These are phyloP conservation scores for Atractosteus spatula DNA, from an alignment of 2,113 vertebrate species.

Conservation along the genomic window DNA sequence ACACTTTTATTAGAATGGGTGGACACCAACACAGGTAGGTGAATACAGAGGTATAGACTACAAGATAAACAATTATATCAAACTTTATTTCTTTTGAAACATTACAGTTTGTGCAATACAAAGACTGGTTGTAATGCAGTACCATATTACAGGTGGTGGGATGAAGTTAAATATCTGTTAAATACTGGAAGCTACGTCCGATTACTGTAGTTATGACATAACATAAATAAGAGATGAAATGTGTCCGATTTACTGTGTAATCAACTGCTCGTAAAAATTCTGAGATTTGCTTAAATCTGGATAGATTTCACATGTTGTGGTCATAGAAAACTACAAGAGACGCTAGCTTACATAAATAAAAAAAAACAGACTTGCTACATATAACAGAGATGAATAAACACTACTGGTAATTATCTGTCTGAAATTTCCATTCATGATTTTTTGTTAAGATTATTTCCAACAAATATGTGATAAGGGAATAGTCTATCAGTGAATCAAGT, in stretches of 20 bases:
- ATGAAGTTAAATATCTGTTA: slow-evolving; percentile 43
- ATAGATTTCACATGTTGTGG: slow-evolving; percentile 6
- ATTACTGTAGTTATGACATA: slow-evolving; percentile 20
- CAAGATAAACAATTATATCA: slow-evolving; percentile 39
- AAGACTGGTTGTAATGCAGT: slow-evolving; percentile 9
- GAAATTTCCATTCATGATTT: no score
- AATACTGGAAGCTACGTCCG: slow-evolving; percentile 28
- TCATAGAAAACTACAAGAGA: slow-evolving; percentile 25
- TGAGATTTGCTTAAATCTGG: background rate
- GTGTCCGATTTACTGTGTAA: slow-evolving; percentile 16
- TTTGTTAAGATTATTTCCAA: no score
- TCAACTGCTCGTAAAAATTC: background rate
- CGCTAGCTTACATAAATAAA: slow-evolving; percentile 42
- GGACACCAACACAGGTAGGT: no score
- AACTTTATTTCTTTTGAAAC: slow-evolving; percentile 52
- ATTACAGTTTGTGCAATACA: slow-evolving; percentile 34
- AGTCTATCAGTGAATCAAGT: no score
- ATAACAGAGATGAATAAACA: slow-evolving; percentile 36
- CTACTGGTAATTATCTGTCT: no score
- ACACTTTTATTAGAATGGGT: no score
- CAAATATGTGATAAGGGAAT: no score
- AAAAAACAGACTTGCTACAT: slow-evolving; percentile 28
- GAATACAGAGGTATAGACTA: slow-evolving; percentile 4
- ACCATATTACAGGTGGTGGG: slow-evolving; percentile 28
- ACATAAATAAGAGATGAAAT: slow-evolving; percentile 32